Percentiles rank a stretch among this genome's conserved stretches.
phyloP scores from a whole-genome alignment of 2,113 vertebrate species.

The Rattus norvegicus region GRCr8 NC_086035.1:41909501-41910000 shows the following conservation, averaged over 20 bases:
- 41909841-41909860: background rate
- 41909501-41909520: background rate
- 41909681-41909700: background rate
- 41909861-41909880: background rate
- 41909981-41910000: background rate
- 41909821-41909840: background rate
- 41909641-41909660: background rate
- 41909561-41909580: background rate
- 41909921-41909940: background rate
- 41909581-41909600: background rate
- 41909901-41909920: background rate
- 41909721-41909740: background rate
- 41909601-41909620: background rate
- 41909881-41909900: background rate
- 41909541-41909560: background rate
- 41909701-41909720: background rate
- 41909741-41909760: background rate
- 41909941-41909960: background rate
- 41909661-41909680: background rate
- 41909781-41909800: background rate
- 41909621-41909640: background rate
- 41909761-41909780: background rate
- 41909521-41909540: background rate
- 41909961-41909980: background rate
- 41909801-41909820: background rate